Conservation (phyloP, 2,113 vertebrate species). For the Myotis brandtii region DNA sequence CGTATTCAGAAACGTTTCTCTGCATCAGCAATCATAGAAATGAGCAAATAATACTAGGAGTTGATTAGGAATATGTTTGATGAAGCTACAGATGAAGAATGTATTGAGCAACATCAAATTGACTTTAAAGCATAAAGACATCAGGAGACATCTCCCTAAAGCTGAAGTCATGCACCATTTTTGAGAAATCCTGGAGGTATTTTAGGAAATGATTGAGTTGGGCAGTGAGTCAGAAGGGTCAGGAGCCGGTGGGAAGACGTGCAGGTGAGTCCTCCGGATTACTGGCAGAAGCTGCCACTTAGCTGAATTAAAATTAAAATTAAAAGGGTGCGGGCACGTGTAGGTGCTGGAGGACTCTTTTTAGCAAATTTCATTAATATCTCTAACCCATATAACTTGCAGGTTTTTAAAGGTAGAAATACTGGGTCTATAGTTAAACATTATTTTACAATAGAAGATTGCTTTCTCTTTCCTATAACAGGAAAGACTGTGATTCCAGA, state of each 20-base stretch:
- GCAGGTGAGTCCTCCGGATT: neutral
- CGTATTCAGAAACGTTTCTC: slow-evolving; percentile 69
- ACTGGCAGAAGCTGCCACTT: neutral
- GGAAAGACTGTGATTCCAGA: neutral
- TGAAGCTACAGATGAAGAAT: neutral
- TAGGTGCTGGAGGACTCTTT: neutral
- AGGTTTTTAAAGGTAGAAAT: neutral
- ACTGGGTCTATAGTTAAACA: neutral
- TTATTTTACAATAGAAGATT: neutral
- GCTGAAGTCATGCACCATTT: neutral
- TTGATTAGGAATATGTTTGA: slow-evolving; percentile 11
- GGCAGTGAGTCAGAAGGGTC: neutral
- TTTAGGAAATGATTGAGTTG: neutral
- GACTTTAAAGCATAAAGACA: neutral
- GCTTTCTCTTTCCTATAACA: neutral
- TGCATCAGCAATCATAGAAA: slow-evolving; percentile 33
- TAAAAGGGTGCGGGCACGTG: neutral
- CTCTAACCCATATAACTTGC: neutral
- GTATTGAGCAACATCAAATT: neutral
- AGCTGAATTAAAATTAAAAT: neutral
- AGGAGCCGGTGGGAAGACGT: neutral
- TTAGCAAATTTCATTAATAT: neutral
- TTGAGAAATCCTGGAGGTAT: neutral
- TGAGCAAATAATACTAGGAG: slow-evolving; percentile 15
- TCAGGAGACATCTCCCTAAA: neutral